Evolutionary conservation across 2,888 invertebrate genomes (phyloP).

Genomic region (Thymelicus lineola): DNA sequence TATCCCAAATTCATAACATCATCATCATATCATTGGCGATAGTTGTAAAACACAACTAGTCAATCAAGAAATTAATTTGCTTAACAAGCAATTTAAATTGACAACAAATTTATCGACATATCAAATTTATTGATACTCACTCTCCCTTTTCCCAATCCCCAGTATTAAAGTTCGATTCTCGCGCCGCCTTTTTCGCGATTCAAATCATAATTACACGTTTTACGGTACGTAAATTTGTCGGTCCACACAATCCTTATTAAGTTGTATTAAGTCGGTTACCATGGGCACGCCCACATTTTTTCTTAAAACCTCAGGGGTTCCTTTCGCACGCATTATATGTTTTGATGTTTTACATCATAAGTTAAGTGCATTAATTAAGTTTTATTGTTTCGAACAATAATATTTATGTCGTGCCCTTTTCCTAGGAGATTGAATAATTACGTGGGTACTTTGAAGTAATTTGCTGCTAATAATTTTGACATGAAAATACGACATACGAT

Average conservation of each 20-base stretch:
- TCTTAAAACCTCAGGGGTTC: constrained; percentile 48
- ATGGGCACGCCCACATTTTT: constrained; percentile 70
- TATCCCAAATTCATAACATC: too few relatives aligned
- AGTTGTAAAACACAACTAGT: too few relatives aligned
- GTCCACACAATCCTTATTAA: constrained; percentile 73
- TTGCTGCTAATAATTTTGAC: too few relatives aligned
- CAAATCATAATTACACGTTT: constrained; percentile 77
- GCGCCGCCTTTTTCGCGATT: constrained; percentile 52
- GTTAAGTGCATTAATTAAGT: constrained; percentile 41
- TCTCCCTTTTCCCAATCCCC: constrained; percentile 3
- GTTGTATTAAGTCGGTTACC: constrained; percentile 72
- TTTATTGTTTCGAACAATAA: constrained; percentile 37
- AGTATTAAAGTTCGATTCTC: constrained; percentile 38
- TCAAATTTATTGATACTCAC: constrained; percentile 5
- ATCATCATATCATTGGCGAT: too few relatives aligned
- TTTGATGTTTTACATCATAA: constrained; percentile 56
- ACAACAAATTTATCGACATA: too few relatives aligned
- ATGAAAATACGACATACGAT: too few relatives aligned
- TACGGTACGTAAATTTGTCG: constrained; percentile 71
- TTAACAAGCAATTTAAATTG: not conserved
- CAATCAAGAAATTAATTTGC: too few relatives aligned
- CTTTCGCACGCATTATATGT: constrained; percentile 66
- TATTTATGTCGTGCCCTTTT: constrained; percentile 8
- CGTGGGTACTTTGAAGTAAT: not conserved
- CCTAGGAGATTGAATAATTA: constrained; percentile 1